Percentiles rank a stretch among this genome's conserved stretches.
phyloP scores from a whole-genome alignment of 2,797 vertebrate genomes.

The Microtus obscurus region DNA sequence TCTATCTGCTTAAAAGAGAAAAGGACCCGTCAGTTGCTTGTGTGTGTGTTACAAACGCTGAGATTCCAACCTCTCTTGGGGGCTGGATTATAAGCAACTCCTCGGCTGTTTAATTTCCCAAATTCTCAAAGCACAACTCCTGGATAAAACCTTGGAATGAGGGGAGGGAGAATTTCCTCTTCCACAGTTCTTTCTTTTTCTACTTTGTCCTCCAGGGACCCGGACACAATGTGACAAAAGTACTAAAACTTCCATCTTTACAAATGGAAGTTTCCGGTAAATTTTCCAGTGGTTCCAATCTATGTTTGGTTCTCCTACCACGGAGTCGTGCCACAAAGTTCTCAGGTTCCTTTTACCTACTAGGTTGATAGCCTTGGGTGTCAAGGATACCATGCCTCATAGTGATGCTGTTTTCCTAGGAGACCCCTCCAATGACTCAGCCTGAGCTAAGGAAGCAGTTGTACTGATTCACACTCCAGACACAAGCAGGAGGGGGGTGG shows the following conservation, averaged over 20 bases:
- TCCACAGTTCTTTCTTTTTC: background rate
- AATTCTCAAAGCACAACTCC: background rate
- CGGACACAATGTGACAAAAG: background rate
- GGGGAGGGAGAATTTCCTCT: background rate
- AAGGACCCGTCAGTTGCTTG: background rate
- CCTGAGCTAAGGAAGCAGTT: background rate
- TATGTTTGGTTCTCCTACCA: background rate
- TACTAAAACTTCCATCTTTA: background rate
- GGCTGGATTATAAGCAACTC: background rate
- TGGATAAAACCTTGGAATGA: background rate
- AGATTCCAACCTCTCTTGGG: background rate
- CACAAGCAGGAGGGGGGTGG: too few relatives aligned
- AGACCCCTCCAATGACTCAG: background rate
- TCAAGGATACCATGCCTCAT: background rate
- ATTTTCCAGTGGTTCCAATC: too few relatives aligned
- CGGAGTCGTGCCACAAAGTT: background rate
- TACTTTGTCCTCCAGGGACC: conserved; percentile 5
- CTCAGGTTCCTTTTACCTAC: background rate
- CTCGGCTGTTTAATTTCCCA: background rate
- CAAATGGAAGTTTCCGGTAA: conserved; percentile 7
- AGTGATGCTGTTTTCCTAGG: background rate
- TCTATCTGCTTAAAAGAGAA: conserved; percentile 36
- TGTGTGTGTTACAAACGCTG: background rate
- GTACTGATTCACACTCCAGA: background rate
- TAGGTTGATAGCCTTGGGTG: background rate